Percentiles rank a stretch among this genome's conserved stretches.
Evolutionary conservation across 2,797 vertebrate species (phyloP).

Genomic region (Halcyon chelicuti): DNA sequence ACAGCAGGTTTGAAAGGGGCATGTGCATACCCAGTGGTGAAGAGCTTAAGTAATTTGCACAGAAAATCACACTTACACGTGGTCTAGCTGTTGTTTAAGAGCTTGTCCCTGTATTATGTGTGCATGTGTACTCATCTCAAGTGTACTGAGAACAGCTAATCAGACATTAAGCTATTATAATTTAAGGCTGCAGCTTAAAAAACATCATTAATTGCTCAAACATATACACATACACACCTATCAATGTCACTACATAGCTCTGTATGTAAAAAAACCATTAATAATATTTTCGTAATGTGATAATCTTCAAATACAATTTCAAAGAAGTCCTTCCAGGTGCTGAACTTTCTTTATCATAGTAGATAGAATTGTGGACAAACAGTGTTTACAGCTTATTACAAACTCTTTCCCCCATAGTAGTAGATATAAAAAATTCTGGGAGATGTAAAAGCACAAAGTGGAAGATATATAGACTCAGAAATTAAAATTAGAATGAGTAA

Average conservation of each 20-base stretch:
- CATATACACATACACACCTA: background rate
- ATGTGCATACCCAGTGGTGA: background rate
- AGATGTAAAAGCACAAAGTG: background rate
- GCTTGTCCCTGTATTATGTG: background rate
- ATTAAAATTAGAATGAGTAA: background rate
- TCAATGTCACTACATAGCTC: accelerated
- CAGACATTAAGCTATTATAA: background rate
- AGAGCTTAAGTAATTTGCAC: background rate
- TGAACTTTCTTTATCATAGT: background rate
- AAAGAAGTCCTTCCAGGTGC: background rate
- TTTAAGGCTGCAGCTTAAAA: background rate
- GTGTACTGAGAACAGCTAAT: background rate
- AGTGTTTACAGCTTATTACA: background rate
- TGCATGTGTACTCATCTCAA: background rate
- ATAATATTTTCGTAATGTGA: background rate
- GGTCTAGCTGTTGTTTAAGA: background rate
- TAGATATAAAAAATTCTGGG: background rate
- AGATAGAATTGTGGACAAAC: background rate
- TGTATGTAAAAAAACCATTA: background rate
- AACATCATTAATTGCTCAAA: background rate
- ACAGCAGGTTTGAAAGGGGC: background rate
- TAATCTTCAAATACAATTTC: background rate
- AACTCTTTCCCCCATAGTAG: background rate
- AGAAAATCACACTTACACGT: background rate
- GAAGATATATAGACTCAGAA: background rate